Conservation (phyloP, 2,113 vertebrate species). For the Melanerpes formicivorus region DNA sequence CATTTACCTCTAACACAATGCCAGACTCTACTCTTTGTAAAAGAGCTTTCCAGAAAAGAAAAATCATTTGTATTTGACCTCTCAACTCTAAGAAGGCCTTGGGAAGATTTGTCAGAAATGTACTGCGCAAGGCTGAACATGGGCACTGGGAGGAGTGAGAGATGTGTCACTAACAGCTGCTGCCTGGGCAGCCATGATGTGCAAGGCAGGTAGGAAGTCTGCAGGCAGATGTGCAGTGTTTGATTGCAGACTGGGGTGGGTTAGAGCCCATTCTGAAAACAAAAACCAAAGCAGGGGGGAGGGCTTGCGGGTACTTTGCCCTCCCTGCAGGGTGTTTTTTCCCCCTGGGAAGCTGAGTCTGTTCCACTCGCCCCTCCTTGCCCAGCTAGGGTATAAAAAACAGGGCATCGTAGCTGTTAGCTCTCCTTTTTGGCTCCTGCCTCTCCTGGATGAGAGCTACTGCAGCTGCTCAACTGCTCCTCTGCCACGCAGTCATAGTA, state of each 20-base stretch:
- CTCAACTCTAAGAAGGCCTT: background rate
- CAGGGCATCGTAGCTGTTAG: no score
- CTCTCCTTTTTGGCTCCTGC: no score
- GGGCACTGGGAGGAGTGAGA: background rate
- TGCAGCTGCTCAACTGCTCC: no score
- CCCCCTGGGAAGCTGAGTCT: no score
- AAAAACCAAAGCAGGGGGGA: no score
- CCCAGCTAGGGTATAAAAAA: no score
- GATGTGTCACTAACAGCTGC: background rate
- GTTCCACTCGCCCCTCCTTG: no score
- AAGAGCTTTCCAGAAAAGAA: background rate
- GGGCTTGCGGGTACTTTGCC: no score
- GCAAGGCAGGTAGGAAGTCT: background rate
- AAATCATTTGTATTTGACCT: background rate
- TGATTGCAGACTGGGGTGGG: background rate
- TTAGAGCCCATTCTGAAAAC: no score
- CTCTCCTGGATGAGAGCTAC: no score
- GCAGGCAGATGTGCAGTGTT: background rate
- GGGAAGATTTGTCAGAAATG: background rate
- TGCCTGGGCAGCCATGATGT: accelerated
- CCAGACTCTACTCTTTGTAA: background rate
- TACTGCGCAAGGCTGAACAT: accelerated
- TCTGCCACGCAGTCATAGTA: no score
- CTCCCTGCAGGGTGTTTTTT: no score
- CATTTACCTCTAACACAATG: background rate